phyloP scores from a whole-genome alignment of 1,140 invertebrate genomes.

The Apis dorsata region DNA sequence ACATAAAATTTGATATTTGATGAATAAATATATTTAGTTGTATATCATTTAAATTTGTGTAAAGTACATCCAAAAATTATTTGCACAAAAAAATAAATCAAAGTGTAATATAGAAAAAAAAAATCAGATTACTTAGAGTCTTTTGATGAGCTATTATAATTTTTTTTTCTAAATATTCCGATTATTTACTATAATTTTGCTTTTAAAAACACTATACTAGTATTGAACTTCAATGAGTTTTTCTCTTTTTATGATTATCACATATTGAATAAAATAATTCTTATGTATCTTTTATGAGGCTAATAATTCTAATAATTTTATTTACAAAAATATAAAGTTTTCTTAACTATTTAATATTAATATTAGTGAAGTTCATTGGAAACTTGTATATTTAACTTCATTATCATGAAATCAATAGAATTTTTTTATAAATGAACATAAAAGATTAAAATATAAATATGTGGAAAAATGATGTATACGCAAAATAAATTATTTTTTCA shows the following conservation, averaged over 20 bases:
- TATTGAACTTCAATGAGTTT: slow-evolving; percentile 1
- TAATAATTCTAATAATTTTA: slow-evolving; percentile 42
- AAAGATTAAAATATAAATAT: slow-evolving; percentile 17
- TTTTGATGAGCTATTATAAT: slow-evolving; percentile 44
- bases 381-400: neutral
- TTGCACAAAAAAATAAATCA: slow-evolving; percentile 17
- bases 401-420: neutral
- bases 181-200: slow-evolving; percentile 14
- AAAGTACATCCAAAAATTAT: slow-evolving; percentile 20
- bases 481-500: neutral
- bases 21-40: slow-evolving; percentile 35
- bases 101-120: slow-evolving; percentile 11
- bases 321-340: neutral
- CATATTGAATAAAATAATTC: slow-evolving; percentile 19
- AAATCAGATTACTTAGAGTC: slow-evolving; percentile 18
- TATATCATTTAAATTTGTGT: slow-evolving; percentile 21
- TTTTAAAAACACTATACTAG: neutral
- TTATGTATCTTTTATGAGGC: slow-evolving; percentile 36
- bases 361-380: neutral
- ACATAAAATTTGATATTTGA: slow-evolving; percentile 37
- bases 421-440: neutral
- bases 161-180: neutral
- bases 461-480: neutral
- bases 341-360: neutral
- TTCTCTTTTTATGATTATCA: neutral